Evolutionary conservation across 2,797 vertebrate species (phyloP), one percentile per base, ranked within the genome.

Genomic region (Coregonus suidteri): DNA sequence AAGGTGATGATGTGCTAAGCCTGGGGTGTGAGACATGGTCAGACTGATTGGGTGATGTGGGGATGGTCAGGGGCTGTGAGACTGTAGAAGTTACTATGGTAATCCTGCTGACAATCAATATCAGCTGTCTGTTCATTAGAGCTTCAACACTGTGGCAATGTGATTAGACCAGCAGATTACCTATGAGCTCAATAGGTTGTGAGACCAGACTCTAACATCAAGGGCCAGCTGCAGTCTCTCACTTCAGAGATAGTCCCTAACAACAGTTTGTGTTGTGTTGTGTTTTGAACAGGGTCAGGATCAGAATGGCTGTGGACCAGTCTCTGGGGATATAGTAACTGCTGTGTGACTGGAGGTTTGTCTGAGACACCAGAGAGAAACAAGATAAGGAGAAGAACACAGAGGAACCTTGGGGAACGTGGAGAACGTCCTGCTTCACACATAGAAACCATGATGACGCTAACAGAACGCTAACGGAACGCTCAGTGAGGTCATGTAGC

Each of bases 41-140:
- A 76, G 76, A 69, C 74, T 89, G 90, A 90, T 89, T 89, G 82
- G 81, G 59, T 65, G 70, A 70, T 76, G 79, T 15, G 7, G 62
- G 77, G 11, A 20, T 64, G 6, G n/a, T 20, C n/a, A 35, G n/a
- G 52, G 81, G 76, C 54, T 77, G 68, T 82, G 54, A 54, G 79
- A 87, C 78, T 74, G 56, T 69, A 54, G 51, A 75, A 56, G 79
- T 64, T 83, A 70, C 34, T 37, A 68, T 68, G 79, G 41, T 47
- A 47, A 59, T 87, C 66, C 82, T 79, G 62, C 56, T 59, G 67
- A 65, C 79, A 77, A 71, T 54, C 64, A 71, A 59, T 76, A 71
- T 81, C 53, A 56, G 13, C 34, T 82, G 82, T 85, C 34, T 82
- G 82, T 85, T 82, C 84, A 86, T 88, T 79, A 82, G 67, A 75